Evolutionary conservation across 2,888 invertebrate genomes (phyloP).

Genomic region (Dascillus cervinus): DNA sequence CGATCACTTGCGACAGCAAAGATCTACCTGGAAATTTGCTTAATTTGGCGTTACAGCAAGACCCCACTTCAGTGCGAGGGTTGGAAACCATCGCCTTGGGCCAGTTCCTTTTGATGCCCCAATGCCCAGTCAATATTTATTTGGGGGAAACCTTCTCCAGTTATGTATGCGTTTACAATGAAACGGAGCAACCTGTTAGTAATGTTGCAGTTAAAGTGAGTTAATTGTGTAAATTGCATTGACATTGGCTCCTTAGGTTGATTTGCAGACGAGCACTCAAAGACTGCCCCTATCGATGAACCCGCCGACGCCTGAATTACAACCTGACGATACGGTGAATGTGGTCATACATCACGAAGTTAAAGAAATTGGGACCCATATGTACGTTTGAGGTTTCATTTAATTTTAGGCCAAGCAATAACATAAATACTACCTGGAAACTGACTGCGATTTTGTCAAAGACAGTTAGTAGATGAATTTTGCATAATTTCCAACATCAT

Average conservation of each 20-base stretch:
- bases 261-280: slow-evolving; percentile 88
- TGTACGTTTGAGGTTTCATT: too few species aligned
- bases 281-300: slow-evolving; percentile 73
- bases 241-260: slow-evolving; percentile 53
- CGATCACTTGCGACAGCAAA: slow-evolving; percentile 76
- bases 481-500: too few species aligned
- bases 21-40: slow-evolving; percentile 79
- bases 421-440: too few species aligned
- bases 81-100: slow-evolving; percentile 79
- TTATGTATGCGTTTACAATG: slow-evolving; percentile 95
- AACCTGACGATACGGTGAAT: slow-evolving; percentile 81
- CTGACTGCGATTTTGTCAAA: too few species aligned
- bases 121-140: slow-evolving; percentile 97
- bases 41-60: slow-evolving; percentile 69
- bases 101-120: slow-evolving; percentile 86
- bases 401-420: too few species aligned
- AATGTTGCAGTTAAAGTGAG: slow-evolving; percentile 75
- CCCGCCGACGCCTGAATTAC: slow-evolving; percentile 50
- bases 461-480: too few species aligned
- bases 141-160: slow-evolving; percentile 97
- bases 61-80: slow-evolving; percentile 75
- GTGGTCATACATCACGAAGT: slow-evolving; percentile 98
- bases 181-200: slow-evolving; percentile 75
- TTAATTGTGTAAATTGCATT: slow-evolving; percentile 13
- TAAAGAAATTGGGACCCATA: slow-evolving; percentile 97